Evolutionary conservation across 35 echinoderm and acorn worm genomes (phyloP).

Genomic region (Holothuria glaberrima): DNA sequence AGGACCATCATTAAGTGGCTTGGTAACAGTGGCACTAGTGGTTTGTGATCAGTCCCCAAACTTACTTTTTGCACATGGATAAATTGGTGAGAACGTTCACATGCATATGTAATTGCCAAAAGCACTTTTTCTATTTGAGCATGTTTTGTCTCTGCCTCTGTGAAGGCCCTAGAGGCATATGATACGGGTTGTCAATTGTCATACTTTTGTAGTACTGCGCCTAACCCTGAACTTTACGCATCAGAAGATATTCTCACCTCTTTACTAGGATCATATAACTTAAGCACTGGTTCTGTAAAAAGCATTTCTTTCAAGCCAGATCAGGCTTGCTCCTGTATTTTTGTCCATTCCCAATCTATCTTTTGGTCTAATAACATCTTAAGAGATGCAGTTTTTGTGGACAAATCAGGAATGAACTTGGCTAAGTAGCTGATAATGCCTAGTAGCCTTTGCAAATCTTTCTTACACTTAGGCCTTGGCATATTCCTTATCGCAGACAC

Average conservation of each 20-base stretch:
- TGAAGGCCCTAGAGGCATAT: constrained; percentile 63
- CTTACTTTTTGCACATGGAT: constrained; percentile 24
- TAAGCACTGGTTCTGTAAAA: constrained; percentile 11
- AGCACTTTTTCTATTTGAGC: constrained; percentile 66
- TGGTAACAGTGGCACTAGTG: constrained; percentile 65
- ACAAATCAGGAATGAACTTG: constrained; percentile 63
- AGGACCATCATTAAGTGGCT: constrained; percentile 73
- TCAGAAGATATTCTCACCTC: constrained; percentile 43
- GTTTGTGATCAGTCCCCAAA: constrained; percentile 66
- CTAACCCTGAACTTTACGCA: constrained; percentile 36
- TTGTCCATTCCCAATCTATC: constrained; percentile 43
- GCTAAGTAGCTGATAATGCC: constrained; percentile 56
- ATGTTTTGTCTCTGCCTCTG: constrained; percentile 39
- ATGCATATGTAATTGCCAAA: constrained; percentile 60
- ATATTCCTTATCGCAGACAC: constrained; percentile 36
- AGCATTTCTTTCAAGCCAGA: constrained; percentile 11
- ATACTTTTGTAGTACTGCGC: constrained; percentile 65
- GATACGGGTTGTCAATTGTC: constrained; percentile 59
- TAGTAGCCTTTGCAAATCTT: constrained; percentile 50
- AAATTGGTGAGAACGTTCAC: constrained; percentile 66
- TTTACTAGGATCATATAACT: constrained; percentile 61
- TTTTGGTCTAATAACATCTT: background rate
- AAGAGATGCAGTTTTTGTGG: constrained; percentile 32
- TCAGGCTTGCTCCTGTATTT: constrained; percentile 23
- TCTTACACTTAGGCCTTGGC: constrained; percentile 18